Evolutionary conservation across 2,113 vertebrate genomes (phyloP), one percentile per base, ranked within the genome.

Genomic region (Cinclus mexicanus): DNA sequence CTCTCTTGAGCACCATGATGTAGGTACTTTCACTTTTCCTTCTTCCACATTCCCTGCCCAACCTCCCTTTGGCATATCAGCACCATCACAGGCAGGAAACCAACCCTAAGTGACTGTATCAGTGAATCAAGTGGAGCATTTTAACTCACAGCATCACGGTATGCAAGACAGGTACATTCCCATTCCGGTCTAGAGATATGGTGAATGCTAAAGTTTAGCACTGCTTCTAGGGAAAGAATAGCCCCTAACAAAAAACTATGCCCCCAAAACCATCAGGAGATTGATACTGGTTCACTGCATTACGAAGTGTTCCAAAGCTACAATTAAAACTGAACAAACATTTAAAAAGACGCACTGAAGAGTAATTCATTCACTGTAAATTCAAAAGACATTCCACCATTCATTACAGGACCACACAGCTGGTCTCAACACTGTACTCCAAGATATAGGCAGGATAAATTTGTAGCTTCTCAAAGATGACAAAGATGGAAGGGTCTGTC

Each of bases 361-460:
- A 49, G 42, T 59, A 29, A 85, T 93, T 93, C 92, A 89, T 94
- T 93, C 85, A 39, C 33, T 5, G 33, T 59, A 49, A 93, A 65
- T 83, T 86, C 47, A 70, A 50, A 83, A 44, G 69, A 87, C 13
- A 52, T 89, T 69, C 68, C 8, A 11, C 42, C 33, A 3, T 24
- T 86, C 59, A 3, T 57, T 90, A 95, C 52, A 97, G 64, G 29
- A 96, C 37, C 35, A 47, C 69, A 41, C 96, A 96, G 0, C 0
- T 9, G 56, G 10, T 2, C 3, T 14, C 6, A 0, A 0, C 0
- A 19, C 93, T 75, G 56, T 97, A 99, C 31, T 98, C 95, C 82
- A 99, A 96, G 3, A 99, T 23, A 52, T 98, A 99, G 88, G 98
- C 98, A n/a, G 98, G 99, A 83, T 99, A 99, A 95, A 99, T 96